These are phyloP conservation scores for Notodonta ziczac DNA, from an alignment of 2,888 invertebrate genomes.

Conservation along the genomic window DNA sequence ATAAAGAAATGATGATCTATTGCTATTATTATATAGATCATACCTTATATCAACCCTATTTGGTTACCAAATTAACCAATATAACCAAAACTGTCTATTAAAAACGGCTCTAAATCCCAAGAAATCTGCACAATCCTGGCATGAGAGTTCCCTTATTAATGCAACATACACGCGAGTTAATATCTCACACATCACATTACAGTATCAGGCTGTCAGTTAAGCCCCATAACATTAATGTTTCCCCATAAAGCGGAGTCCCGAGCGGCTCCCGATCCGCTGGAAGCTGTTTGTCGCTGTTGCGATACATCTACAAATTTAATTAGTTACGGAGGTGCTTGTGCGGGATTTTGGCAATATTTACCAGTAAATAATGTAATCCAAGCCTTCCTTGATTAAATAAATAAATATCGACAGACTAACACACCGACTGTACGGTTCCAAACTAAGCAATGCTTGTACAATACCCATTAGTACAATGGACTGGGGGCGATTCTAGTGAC, in stretches of 20 bases:
- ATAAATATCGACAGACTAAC: too few relatives aligned
- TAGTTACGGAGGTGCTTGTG: neutral
- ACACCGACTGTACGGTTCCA: too few relatives aligned
- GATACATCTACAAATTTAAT: conserved; percentile 1
- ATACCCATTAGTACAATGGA: too few relatives aligned
- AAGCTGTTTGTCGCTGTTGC: neutral
- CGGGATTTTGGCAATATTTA: neutral
- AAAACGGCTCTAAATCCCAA: too few relatives aligned
- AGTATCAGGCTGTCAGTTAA: conserved; percentile 5
- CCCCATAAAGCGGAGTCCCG: neutral
- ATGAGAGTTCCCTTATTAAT: neutral
- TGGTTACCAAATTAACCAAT: too few relatives aligned
- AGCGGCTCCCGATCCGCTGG: neutral
- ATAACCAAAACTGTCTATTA: too few relatives aligned
- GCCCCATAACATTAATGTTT: neutral
- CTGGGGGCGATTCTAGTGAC: too few relatives aligned
- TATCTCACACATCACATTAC: conserved; percentile 6
- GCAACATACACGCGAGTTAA: neutral
- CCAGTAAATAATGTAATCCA: neutral
- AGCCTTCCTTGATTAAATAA: too few relatives aligned
- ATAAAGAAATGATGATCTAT: too few relatives aligned
- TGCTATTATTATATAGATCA: too few relatives aligned
- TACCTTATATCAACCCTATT: too few relatives aligned
- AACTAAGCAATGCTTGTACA: too few relatives aligned
- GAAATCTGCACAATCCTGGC: neutral